Evolutionary conservation across 2,113 vertebrate genomes (phyloP), one percentile per base, ranked within the genome.

Genomic region (Callopanchax toddi): DNA sequence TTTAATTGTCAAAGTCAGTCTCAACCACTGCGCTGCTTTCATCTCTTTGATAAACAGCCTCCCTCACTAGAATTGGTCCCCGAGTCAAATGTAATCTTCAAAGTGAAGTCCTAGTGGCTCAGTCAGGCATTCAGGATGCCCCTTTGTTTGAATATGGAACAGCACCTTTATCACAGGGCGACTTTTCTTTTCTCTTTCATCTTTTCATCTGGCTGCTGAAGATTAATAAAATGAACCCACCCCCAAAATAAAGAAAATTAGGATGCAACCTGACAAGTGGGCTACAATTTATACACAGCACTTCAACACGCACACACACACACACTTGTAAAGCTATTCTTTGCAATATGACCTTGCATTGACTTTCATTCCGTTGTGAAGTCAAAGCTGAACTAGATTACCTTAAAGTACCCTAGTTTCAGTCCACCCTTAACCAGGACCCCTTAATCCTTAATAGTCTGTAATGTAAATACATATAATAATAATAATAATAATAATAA

Each of bases 71-170:
- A 68, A 78, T 56, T 40, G 23, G 20, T 66, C 62, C 76, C 42
- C 26, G 23, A 60, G 77, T 78, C 66, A 66, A 71, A 64, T 9
- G 55, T 64, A 74, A 81, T 85, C 79, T 79, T 85, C 79, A 85
- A 77, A 85, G 74, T 9, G 62, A 83, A 11, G 69, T 50, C 39
- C 9, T 10, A 13, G n/a, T 62, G 45, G 67, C 62, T 67, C 44
- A 10, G 57, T 37, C 43, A 18, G 43, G 67, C 22, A 50, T 66
- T 43, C 51, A n/a, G 25, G 15, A 45, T 15, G 61, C 36, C 48
- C 25, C 50, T 74, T 81, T 77, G 44, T 81, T 51, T 51, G 25
- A 66, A 71, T 77, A 29, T 50, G 37, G 52, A 74, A 40, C 65
- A 23, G 37, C 36, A 80, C 77, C 48, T 39, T 68, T 44, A 50